Evolutionary conservation across 2,113 vertebrate genomes (phyloP).

Genomic region (Hydrolagus affinis): DNA sequence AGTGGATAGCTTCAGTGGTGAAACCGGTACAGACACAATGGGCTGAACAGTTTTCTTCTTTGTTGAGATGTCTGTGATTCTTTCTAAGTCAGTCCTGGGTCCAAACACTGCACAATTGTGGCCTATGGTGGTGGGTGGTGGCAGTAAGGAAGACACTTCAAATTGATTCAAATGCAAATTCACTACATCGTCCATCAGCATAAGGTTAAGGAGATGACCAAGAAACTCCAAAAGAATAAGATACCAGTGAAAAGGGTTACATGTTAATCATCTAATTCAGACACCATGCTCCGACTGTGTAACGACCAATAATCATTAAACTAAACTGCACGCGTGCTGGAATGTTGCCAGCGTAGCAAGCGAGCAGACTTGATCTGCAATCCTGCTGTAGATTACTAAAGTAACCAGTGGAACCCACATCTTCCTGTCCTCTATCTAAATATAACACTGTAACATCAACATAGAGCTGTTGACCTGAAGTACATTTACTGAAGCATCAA

Average conservation of each 20-base stretch:
- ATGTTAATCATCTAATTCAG: conserved; percentile 12
- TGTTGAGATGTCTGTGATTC: too few species aligned
- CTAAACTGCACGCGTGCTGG: background rate
- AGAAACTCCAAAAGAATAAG: background rate
- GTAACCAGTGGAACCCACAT: background rate
- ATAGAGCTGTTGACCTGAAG: background rate
- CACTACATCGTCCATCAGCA: background rate
- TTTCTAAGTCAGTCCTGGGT: too few species aligned
- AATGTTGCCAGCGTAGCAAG: background rate
- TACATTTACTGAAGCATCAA: background rate
- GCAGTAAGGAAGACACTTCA: background rate
- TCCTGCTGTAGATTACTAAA: background rate
- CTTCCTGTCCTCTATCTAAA: background rate
- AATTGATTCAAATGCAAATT: conserved; percentile 4
- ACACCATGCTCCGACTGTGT: background rate
- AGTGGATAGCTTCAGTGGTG: too few species aligned
- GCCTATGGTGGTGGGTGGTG: too few species aligned
- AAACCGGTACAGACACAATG: too few species aligned
- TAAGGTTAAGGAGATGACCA: background rate
- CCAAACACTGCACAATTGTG: too few species aligned
- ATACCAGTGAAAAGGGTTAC: background rate
- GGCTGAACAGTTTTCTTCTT: too few species aligned
- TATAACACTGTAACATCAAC: background rate
- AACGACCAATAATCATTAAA: background rate
- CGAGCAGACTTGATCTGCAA: background rate